Percentiles rank a stretch among this genome's conserved stretches.
These are phyloP conservation scores for Takifugu ocellatus DNA, from an alignment of 2,797 vertebrate genomes.

Conservation along the genomic window DNA sequence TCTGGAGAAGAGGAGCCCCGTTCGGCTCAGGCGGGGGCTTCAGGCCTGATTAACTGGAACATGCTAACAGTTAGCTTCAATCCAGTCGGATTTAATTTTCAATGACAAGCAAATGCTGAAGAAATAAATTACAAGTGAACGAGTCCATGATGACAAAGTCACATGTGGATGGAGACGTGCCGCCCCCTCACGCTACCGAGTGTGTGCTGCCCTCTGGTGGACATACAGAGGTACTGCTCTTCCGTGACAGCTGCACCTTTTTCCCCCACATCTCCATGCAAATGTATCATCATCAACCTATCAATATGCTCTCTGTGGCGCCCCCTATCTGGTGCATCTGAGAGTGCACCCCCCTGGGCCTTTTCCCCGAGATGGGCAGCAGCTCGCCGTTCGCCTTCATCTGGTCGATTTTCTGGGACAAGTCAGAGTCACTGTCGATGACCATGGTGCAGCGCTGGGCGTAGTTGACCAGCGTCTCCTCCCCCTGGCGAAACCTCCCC, in stretches of 20 bases:
- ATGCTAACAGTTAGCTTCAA: too few species aligned
- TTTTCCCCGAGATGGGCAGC: constrained; percentile 67
- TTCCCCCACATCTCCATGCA: background rate
- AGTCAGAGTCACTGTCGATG: constrained; percentile 64
- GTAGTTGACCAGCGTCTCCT: constrained; percentile 74
- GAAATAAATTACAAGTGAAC: background rate
- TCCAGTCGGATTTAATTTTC: constrained; percentile 4
- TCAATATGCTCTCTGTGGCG: constrained; percentile 57
- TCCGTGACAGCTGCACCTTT: too few species aligned
- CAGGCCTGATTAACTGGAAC: too few species aligned
- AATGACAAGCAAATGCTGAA: constrained; percentile 1
- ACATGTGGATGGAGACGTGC: background rate
- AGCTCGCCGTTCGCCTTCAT: constrained; percentile 73
- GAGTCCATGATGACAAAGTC: background rate
- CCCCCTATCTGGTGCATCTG: constrained; percentile 53
- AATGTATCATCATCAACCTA: constrained; percentile 42
- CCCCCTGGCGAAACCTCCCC: constrained; percentile 67
- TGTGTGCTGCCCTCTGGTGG: constrained; percentile 60
- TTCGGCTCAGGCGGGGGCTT: too few species aligned
- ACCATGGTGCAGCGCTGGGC: constrained; percentile 67
- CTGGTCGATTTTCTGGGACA: constrained; percentile 67
- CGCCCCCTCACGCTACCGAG: background rate
- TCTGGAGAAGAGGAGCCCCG: too few species aligned
- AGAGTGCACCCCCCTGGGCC: constrained; percentile 46
- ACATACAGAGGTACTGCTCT: too few species aligned